These are phyloP conservation scores for Calidris pygmaea DNA, from an alignment of 2,113 vertebrate genomes.

Conservation along the genomic window DNA sequence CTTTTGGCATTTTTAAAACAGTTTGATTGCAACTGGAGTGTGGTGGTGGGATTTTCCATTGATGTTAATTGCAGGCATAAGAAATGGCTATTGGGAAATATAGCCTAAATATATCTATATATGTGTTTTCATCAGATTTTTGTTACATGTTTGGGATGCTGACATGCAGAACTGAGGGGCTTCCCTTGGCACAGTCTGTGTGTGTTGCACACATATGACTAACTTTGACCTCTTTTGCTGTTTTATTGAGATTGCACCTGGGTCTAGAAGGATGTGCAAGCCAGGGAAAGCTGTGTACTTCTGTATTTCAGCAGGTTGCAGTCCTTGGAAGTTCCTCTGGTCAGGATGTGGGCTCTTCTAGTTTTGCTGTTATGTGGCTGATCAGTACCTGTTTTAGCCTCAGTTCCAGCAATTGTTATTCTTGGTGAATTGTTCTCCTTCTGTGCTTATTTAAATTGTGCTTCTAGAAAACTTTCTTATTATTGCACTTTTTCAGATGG, in stretches of 20 bases:
- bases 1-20: background rate
- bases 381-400: background rate
- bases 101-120: background rate
- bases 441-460: background rate
- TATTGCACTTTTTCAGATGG: background rate
- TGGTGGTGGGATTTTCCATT: background rate
- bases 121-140: background rate
- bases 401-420: background rate
- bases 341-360: background rate
- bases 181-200: background rate
- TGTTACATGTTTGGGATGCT: background rate
- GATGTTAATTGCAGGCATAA: background rate
- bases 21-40: background rate
- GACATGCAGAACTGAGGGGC: background rate
- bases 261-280: background rate
- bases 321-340: background rate
- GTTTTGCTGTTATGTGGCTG: background rate
- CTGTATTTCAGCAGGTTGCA: background rate
- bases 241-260: background rate
- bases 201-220: accelerated
- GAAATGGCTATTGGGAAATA: background rate
- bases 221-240: background rate
- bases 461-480: background rate
- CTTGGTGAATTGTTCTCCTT: background rate
- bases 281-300: background rate